These are phyloP conservation scores for Tricholauxania praeusta DNA, from an alignment of 2,888 invertebrate species.

Conservation along the genomic window DNA sequence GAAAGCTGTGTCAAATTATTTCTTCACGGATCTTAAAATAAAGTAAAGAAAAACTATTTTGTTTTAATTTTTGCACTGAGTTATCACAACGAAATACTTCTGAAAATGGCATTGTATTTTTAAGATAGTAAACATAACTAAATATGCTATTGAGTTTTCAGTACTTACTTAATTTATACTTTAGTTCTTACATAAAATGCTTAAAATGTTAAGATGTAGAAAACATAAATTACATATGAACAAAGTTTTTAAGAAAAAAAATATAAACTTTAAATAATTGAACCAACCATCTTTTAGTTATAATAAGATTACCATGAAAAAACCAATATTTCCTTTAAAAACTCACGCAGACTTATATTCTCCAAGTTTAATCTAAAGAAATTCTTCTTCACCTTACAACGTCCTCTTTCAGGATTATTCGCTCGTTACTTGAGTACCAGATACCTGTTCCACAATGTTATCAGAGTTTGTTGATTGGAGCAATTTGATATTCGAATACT, in stretches of 20 bases:
- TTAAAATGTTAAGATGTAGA: not conserved
- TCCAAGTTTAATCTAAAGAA: no score
- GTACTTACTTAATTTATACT: conserved; percentile 7
- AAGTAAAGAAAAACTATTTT: not conserved
- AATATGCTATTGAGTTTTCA: not conserved
- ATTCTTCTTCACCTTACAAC: no score
- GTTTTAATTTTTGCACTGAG: not conserved
- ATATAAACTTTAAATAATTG: not conserved
- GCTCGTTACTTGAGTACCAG: no score
- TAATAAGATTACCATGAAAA: no score
- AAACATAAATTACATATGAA: not conserved
- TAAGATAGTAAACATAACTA: no score
- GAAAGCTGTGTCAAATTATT: conserved; percentile 5
- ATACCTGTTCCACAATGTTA: no score
- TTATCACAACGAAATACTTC: not conserved
- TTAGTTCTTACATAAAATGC: not conserved
- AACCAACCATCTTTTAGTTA: not conserved
- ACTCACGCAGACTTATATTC: no score
- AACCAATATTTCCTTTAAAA: no score
- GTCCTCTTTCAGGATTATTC: no score
- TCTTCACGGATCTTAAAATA: not conserved
- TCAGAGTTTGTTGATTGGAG: no score
- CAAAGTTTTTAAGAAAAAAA: not conserved
- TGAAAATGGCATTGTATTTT: no score
- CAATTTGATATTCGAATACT: no score